Evolutionary conservation across 1,140 invertebrate species (phyloP), one percentile per base, ranked within the genome.

Genomic region (Drosophila lacteicornis): DNA sequence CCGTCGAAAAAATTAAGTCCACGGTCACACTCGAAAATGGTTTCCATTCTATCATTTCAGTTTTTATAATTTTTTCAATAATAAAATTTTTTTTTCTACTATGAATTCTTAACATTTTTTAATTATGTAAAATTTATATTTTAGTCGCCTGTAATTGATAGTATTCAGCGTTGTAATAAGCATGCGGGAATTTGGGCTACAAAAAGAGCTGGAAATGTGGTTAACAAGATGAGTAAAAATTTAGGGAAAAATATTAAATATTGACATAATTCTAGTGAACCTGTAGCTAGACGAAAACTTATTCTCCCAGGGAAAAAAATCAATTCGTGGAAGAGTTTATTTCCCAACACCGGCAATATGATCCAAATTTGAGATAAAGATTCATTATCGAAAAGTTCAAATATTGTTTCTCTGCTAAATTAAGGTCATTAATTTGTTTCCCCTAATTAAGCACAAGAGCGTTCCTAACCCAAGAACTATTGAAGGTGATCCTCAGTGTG

Each of bases 401-500:
- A 15, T 22, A 22, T 4, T 15, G 17, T 15, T 15, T 11, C 17
- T 15, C 17, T 22, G 0, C 12, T 2, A 8, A 38, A 38, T 22
- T 9, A 22, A n/a, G 17, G 8, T 38, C 4, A 2, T 38, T 33
- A 13, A 3, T 36, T 17, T 30, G 19, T 22, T 22, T 22, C 22
- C 22, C 22, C 4, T 25, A 25, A 25, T 4, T 25, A 25, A 25
- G 22, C 22, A 25, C 22, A 25, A 25, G 22, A 25, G 22, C 22
- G 22, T 25, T 45, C 53, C 42, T 9, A 45, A 40, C 56, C 36
- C 75, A 78, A 78, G 75, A 61, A 78, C 75, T 61, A 78, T 42
- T 78, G 75, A 78, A 78, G 75, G 75, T 78, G 75, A 78, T 78
- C 62, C 51, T 9, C 30, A 50, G 55, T 59, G 55, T 69, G 38